Evolutionary conservation across 64 coral and sea anemone species (phyloP).

Genomic region (Trachythela sp.): DNA sequence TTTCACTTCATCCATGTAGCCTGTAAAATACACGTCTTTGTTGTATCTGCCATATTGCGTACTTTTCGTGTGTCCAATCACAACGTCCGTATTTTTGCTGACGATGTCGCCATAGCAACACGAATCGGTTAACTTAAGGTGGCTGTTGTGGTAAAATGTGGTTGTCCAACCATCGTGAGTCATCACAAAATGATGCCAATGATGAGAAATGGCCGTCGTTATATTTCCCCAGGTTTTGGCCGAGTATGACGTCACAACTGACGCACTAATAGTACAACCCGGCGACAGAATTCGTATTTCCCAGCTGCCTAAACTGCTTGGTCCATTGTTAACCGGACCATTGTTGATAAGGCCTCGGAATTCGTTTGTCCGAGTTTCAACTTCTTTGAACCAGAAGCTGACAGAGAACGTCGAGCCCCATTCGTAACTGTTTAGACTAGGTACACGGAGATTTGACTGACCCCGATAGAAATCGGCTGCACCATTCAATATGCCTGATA

Average conservation of each 20-base stretch:
- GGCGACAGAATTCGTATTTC: background rate
- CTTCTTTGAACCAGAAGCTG: background rate
- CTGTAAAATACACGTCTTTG: background rate
- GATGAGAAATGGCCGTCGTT: background rate
- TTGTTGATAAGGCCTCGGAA: background rate
- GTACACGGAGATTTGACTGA: background rate
- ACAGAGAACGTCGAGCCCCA: background rate
- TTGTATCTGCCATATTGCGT: background rate
- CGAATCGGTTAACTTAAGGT: background rate
- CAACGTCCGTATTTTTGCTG: background rate
- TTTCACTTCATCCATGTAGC: background rate
- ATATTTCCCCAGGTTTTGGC: background rate
- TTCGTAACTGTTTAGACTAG: background rate
- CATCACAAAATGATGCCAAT: constrained; percentile 3
- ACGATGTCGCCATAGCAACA: background rate
- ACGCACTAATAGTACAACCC: background rate
- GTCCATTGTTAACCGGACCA: background rate
- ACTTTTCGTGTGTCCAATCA: background rate
- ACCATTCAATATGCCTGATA: background rate
- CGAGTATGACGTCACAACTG: background rate
- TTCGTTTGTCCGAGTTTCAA: background rate
- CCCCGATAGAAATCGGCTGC: background rate
- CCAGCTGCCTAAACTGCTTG: background rate
- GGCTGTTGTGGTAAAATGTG: background rate
- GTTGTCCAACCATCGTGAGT: background rate